Base-by-base conservation (phyloP, 2,888 invertebrate genomes). In the Acrobasis suavella region DNA sequence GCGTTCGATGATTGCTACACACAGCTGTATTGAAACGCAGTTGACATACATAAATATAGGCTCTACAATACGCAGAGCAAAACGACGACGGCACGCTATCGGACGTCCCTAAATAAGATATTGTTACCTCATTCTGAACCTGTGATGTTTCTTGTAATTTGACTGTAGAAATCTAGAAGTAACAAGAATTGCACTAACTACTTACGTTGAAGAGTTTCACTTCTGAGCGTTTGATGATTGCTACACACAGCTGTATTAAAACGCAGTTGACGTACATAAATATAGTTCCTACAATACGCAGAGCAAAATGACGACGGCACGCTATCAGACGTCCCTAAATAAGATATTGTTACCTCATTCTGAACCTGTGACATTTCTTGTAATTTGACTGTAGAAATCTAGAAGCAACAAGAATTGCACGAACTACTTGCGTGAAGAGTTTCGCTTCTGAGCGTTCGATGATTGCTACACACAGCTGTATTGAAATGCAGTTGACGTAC, bases 81-180 rank as follows among this genome's bases (percentile, higher is more conserved):
- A 81, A 83, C 82, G 74, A 76, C 71, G 73, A 74, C 70, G 74
- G 69, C 74, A 71, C 67, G 79, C 77, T 81, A 83, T 83, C 82
- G 80, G 85, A 82, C 84, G 74, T 77, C 76, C 77, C 72, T 59
- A 80, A 85, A 86, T 86, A 86, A 83, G 82, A 80, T 80, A 81
- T 78, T 72, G 68, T 77, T 69, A 71, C 71, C 70, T 77, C 77
- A 74, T 72, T 78, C 75, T 72, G 67, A 76, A 76, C 78, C 74
- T 76, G n/a, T n/a, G n/a, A n/a, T n/a, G n/a, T n/a, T n/a, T n/a
- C n/a, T n/a, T n/a, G n/a, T n/a, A n/a, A n/a, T n/a, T n/a, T n/a
- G n/a, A n/a, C n/a, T n/a, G n/a, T n/a, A n/a, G n/a, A n/a, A n/a
- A n/a, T n/a, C n/a, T n/a, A n/a, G n/a, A n/a, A n/a, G n/a, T n/a